Percentiles rank a stretch among this genome's conserved stretches.
These are phyloP conservation scores for Cuniculus paca DNA, from an alignment of 2,797 vertebrate genomes.

Conservation along the genomic window DNA sequence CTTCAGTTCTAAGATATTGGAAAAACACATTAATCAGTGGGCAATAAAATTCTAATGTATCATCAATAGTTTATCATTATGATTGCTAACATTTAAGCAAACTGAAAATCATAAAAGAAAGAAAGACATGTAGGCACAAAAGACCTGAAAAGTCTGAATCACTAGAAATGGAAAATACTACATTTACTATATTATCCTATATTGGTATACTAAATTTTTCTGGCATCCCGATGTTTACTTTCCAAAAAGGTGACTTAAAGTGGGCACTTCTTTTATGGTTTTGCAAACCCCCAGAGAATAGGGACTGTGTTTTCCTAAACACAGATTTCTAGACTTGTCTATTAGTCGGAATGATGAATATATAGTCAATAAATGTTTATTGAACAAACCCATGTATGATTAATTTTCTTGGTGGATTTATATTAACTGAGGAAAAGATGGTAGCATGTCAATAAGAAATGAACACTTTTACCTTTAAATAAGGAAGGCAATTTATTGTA, in stretches of 20 bases:
- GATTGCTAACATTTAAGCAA: not conserved
- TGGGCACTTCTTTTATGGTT: not conserved
- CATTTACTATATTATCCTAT: not conserved
- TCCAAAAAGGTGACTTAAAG: not conserved
- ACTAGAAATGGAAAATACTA: not conserved
- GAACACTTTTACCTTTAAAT: constrained; percentile 42
- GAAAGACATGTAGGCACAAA: not conserved
- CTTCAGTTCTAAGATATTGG: not conserved
- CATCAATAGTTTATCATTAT: not conserved
- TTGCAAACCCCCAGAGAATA: not conserved
- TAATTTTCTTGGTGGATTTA: not conserved
- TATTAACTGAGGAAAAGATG: not conserved
- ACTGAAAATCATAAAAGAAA: not conserved
- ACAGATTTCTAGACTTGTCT: not conserved
- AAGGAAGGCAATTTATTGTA: constrained; percentile 94
- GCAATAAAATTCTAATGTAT: not conserved
- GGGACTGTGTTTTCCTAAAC: not conserved
- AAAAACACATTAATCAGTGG: not conserved
- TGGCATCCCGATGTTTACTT: not conserved
- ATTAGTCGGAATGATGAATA: not conserved
- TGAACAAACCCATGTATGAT: not conserved
- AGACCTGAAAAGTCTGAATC: not conserved
- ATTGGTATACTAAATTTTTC: not conserved
- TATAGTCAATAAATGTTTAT: not conserved
- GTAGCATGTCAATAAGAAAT: not conserved